Conservation (phyloP, 1,140 invertebrate genomes). For the Harlomillsia oculata region DNA sequence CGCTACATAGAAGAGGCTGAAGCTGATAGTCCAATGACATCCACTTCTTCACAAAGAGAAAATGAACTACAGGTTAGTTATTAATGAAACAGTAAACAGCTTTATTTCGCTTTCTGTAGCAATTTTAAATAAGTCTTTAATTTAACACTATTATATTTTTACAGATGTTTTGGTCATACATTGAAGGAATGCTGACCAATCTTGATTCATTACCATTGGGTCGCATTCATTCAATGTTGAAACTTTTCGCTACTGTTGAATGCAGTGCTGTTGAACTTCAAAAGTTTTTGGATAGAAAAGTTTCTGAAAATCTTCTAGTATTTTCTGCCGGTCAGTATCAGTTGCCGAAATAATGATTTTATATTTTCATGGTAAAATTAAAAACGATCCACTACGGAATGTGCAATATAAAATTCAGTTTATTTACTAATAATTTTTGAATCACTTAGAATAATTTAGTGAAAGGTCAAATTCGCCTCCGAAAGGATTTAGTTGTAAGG, state of each 20-base stretch:
- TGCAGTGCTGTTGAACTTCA: constrained; percentile 78
- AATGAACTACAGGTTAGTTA: constrained; percentile 77
- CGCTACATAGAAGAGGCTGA: constrained; percentile 66
- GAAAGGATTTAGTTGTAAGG: no score
- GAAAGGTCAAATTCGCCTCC: no score
- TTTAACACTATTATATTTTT: constrained; percentile 17
- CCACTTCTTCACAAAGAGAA: constrained; percentile 81
- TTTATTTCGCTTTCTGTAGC: neutral
- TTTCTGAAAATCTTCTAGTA: constrained; percentile 40
- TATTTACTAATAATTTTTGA: no score
- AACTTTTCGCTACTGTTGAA: constrained; percentile 88
- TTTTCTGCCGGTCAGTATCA: constrained; percentile 30
- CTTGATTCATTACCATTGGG: constrained; percentile 84
- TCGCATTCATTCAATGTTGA: constrained; percentile 90
- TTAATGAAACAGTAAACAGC: neutral
- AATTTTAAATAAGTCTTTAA: neutral
- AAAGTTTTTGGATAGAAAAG: constrained; percentile 84
- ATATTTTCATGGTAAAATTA: no score
- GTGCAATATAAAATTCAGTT: no score
- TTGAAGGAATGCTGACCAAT: constrained; percentile 93
- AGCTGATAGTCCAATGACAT: constrained; percentile 82
- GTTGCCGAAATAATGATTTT: constrained; percentile 23
- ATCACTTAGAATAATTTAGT: no score
- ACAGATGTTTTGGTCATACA: constrained; percentile 87
- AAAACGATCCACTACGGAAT: no score